Percentiles rank a stretch among this genome's conserved stretches.
Conservation (phyloP, 2,797 vertebrate genomes). For the Channallabes apus region DNA sequence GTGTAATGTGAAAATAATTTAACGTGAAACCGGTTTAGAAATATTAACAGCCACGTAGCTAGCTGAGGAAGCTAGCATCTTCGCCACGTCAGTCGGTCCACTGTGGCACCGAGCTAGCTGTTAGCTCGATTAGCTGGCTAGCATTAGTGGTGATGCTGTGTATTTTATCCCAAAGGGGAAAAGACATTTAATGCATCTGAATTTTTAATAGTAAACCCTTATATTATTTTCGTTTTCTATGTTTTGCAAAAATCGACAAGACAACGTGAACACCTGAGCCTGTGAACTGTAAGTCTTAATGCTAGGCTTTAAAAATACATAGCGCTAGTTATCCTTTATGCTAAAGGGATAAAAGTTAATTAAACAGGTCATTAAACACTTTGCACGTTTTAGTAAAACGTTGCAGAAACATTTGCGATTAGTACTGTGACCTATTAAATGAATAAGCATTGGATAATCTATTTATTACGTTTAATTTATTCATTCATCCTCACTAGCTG, state of each 20-base stretch:
- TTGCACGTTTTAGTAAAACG: too few relatives aligned
- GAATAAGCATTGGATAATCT: neutral
- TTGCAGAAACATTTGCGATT: neutral
- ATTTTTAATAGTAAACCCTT: neutral
- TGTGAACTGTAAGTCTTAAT: neutral
- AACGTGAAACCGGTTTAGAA: neutral
- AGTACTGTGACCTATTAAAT: neutral
- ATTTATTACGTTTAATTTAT: neutral
- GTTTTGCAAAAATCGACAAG: neutral
- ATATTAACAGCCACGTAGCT: constrained; percentile 62
- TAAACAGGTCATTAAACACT: too few relatives aligned
- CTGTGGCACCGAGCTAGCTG: constrained; percentile 35
- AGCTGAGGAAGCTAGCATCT: constrained; percentile 38
- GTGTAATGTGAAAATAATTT: neutral
- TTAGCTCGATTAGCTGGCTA: constrained; percentile 23
- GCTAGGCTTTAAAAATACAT: neutral
- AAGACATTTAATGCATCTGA: neutral
- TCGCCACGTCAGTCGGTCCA: constrained; percentile 74
- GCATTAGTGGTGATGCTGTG: neutral
- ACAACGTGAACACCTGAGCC: neutral
- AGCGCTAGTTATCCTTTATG: neutral
- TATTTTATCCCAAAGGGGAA: neutral
- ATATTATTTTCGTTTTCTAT: neutral
- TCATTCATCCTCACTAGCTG: neutral
- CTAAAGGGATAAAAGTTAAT: neutral